Evolutionary conservation across 2,888 invertebrate species (phyloP).

Genomic region (Agonopterix alstromeriana): DNA sequence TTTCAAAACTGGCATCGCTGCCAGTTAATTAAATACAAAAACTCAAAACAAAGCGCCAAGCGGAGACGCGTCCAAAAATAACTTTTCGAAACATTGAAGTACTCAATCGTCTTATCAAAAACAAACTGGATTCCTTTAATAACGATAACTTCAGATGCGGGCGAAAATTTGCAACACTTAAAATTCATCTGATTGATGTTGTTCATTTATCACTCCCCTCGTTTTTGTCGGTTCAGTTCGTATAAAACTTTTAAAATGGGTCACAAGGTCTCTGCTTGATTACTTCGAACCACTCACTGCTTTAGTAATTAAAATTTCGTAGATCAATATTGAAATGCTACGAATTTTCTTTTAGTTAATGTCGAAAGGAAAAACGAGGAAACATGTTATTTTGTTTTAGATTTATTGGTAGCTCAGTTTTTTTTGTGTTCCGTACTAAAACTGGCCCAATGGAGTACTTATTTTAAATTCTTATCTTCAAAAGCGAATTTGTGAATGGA

Average conservation of each 20-base stretch:
- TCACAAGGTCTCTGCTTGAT: constrained; percentile 67
- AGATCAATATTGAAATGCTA: constrained; percentile 42
- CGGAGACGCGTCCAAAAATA: background rate
- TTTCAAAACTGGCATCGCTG: too few relatives aligned
- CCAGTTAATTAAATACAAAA: too few relatives aligned
- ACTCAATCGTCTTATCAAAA: background rate
- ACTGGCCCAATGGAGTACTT: too few relatives aligned
- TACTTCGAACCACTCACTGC: constrained; percentile 45
- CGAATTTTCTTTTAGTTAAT: too few relatives aligned
- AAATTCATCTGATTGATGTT: constrained; percentile 71
- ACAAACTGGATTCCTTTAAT: constrained; percentile 1
- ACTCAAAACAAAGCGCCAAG: too few relatives aligned
- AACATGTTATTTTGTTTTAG: too few relatives aligned
- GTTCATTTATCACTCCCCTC: constrained; percentile 73
- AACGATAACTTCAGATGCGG: constrained; percentile 19
- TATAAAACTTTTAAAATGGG: constrained; percentile 73
- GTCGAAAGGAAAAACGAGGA: too few relatives aligned
- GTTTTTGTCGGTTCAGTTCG: constrained; percentile 33
- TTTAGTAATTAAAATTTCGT: constrained; percentile 65
- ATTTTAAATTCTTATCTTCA: too few relatives aligned
- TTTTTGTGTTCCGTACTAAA: too few relatives aligned
- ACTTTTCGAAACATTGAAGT: constrained; percentile 5
- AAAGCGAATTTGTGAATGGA: too few relatives aligned
- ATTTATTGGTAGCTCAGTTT: too few relatives aligned
- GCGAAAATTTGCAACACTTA: constrained; percentile 72